Conservation (phyloP, 2,888 invertebrate species). For the Microchrysa polita region DNA sequence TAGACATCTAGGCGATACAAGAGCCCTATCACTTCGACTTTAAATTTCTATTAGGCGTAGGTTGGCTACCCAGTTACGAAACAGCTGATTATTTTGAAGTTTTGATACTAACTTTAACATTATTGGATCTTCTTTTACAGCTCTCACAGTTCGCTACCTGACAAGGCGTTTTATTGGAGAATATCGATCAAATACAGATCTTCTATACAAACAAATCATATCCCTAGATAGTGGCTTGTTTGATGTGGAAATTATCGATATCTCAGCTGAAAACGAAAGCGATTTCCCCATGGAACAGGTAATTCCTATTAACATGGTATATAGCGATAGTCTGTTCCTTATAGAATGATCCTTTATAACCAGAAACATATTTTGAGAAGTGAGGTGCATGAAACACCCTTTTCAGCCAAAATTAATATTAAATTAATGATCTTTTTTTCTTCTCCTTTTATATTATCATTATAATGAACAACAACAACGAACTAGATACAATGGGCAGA, state of each 20-base stretch:
- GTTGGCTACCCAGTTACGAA: too few relatives aligned
- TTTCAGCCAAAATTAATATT: not conserved
- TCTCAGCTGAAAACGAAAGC: slow-evolving; percentile 75
- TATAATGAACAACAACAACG: slow-evolving; percentile 1
- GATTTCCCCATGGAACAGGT: slow-evolving; percentile 70
- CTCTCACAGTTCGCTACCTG: slow-evolving; percentile 79
- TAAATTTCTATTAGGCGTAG: too few relatives aligned
- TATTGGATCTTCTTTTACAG: slow-evolving; percentile 65
- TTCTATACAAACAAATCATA: slow-evolving; percentile 79
- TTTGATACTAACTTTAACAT: too few relatives aligned
- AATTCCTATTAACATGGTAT: slow-evolving; percentile 50
- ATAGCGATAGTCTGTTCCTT: too few relatives aligned
- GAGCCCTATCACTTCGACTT: too few relatives aligned
- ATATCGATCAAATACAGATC: slow-evolving; percentile 84
- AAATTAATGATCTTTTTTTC: not conserved
- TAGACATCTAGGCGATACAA: too few relatives aligned
- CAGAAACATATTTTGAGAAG: too few relatives aligned
- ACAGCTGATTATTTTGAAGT: too few relatives aligned
- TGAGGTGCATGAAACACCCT: too few relatives aligned
- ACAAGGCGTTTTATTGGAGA: slow-evolving; percentile 82
- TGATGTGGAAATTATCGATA: slow-evolving; percentile 82
- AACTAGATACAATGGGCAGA: slow-evolving; percentile 77
- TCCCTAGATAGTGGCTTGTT: slow-evolving; percentile 74
- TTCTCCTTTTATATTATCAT: slow-evolving; percentile 21
- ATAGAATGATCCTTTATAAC: too few relatives aligned